phyloP scores from a whole-genome alignment of 1,140 invertebrate genomes.

The Helicoverpa zea region DNA sequence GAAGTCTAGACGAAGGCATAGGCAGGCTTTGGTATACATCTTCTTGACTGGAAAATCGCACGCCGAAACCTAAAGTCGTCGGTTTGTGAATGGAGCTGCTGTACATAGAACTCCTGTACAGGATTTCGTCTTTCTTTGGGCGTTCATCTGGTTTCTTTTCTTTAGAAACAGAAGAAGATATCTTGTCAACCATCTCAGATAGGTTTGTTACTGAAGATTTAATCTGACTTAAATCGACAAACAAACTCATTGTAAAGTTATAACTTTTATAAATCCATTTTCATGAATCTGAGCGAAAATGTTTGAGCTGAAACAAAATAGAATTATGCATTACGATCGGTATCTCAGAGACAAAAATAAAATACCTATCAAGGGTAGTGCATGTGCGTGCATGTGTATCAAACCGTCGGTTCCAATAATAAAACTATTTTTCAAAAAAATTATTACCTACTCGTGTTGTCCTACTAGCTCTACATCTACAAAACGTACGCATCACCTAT shows the following conservation, averaged over 20 bases:
- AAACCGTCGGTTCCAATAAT: background rate
- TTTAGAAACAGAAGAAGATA: constrained; percentile 74
- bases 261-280: constrained; percentile 18
- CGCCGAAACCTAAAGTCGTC: constrained; percentile 77
- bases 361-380: background rate
- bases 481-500: background rate
- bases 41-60: constrained; percentile 82
- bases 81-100: constrained; percentile 77
- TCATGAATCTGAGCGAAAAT: background rate
- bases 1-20: constrained; percentile 79
- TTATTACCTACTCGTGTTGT: background rate
- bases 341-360: background rate
- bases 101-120: constrained; percentile 73
- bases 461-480: background rate
- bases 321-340: background rate
- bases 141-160: constrained; percentile 64
- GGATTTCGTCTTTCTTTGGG: constrained; percentile 61
- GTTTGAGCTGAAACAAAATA: constrained; percentile 33
- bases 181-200: constrained; percentile 83
- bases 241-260: constrained; percentile 77
- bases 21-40: constrained; percentile 78
- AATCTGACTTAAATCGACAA: constrained; percentile 82
- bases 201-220: constrained; percentile 82
- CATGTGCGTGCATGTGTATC: background rate
- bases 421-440: background rate